A percentile compares a stretch with the other conserved stretches of the same genome.
Evolutionary conservation across 2,888 invertebrate genomes (phyloP).

Genomic region (Diplazon laetatorius): DNA sequence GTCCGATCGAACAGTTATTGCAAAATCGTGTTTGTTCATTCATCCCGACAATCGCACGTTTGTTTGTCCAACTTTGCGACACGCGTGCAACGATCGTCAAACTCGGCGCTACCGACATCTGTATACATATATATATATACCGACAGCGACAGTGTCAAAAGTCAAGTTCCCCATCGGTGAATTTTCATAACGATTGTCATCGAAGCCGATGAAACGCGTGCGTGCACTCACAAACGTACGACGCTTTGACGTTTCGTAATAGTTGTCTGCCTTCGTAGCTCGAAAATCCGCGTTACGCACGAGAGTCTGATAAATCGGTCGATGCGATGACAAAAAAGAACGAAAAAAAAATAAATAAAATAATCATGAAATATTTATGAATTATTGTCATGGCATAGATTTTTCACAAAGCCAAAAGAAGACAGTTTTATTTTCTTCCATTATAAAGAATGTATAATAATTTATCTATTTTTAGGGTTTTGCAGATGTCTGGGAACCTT

Average conservation of each 20-base stretch:
- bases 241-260: constrained; percentile 26
- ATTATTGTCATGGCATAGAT: too few relatives aligned
- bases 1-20: background rate
- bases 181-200: constrained; percentile 68
- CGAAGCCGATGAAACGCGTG: constrained; percentile 5
- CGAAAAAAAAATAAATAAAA: background rate
- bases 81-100: constrained; percentile 6
- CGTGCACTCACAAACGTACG: constrained; percentile 5
- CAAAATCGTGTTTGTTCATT: background rate
- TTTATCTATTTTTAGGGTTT: too few relatives aligned
- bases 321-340: background rate
- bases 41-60: background rate
- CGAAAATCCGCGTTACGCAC: background rate
- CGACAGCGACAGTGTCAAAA: constrained; percentile 66
- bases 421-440: too few relatives aligned
- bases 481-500: too few relatives aligned
- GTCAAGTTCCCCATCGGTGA: constrained; percentile 66
- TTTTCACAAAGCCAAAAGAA: too few relatives aligned
- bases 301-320: background rate
- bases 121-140: too few relatives aligned
- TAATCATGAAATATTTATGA: background rate
- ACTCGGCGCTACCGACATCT: too few relatives aligned
- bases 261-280: background rate
- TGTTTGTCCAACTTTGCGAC: constrained; percentile 17
- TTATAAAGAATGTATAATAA: too few relatives aligned